Percentiles rank a stretch among this genome's conserved stretches.
Conservation (phyloP, 2,888 invertebrate species). For the Onthophagus sagittarius region DNA sequence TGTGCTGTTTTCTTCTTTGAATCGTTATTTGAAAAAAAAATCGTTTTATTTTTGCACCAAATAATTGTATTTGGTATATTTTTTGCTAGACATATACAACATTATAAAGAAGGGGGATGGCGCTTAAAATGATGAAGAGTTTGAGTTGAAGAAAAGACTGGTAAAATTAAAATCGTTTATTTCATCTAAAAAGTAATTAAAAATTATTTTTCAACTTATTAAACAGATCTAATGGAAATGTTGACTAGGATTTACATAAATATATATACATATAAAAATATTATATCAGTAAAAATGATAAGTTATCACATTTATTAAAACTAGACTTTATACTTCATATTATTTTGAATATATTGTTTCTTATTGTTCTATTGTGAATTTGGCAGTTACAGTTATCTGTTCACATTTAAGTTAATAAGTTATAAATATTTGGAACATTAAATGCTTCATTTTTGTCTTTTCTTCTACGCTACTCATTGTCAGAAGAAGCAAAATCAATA, state of each 20-base stretch:
- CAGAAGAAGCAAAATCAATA: neutral
- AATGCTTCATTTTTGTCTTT: neutral
- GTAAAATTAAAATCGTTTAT: neutral
- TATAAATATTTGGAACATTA: neutral
- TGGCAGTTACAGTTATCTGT: neutral
- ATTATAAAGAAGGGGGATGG: too few relatives aligned
- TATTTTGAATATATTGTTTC: neutral
- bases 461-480: neutral
- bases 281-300: neutral
- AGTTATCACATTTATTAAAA: neutral
- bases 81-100: too few relatives aligned
- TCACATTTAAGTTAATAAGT: neutral
- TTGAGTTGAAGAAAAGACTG: neutral
- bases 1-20: too few relatives aligned
- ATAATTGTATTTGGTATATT: too few relatives aligned
- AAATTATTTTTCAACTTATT: neutral
- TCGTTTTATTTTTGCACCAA: too few relatives aligned
- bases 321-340: neutral
- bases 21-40: too few relatives aligned
- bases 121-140: neutral
- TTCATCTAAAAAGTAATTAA: neutral
- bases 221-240: neutral
- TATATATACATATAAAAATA: neutral
- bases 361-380: neutral
- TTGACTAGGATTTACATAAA: neutral